These are phyloP conservation scores for Dendrolimus houi DNA, from an alignment of 2,888 invertebrate species.

Conservation along the genomic window DNA sequence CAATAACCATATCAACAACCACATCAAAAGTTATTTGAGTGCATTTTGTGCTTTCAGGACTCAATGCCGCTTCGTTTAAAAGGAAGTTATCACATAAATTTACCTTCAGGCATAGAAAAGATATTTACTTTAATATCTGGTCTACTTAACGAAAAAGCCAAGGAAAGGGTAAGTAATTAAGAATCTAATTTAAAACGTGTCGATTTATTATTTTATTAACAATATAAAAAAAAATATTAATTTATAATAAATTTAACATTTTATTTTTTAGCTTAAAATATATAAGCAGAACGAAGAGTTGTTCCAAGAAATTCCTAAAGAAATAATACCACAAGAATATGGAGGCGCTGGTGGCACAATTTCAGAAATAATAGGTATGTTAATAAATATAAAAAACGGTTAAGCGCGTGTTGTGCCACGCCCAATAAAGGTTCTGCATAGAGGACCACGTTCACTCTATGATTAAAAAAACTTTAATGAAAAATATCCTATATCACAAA, in stretches of 20 bases:
- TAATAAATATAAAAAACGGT: no score
- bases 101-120: conserved; percentile 72
- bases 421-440: no score
- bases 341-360: conserved; percentile 78
- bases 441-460: no score
- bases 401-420: no score
- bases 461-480: no score
- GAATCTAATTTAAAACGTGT: not conserved
- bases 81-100: conserved; percentile 75
- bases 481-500: no score
- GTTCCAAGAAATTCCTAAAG: conserved; percentile 71
- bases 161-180: conserved; percentile 62
- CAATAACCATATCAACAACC: not conserved
- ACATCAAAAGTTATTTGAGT: conserved; percentile 1
- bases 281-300: conserved; percentile 74
- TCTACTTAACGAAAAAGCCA: conserved; percentile 76
- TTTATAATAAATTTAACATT: not conserved
- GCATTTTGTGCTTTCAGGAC: conserved; percentile 58
- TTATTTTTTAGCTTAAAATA: conserved; percentile 64
- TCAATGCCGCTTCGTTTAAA: conserved; percentile 77
- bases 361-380: conserved; percentile 65
- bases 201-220: not conserved
- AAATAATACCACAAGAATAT: conserved; percentile 79
- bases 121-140: conserved; percentile 73
- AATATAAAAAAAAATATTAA: not conserved